These are phyloP conservation scores for Aphelinus atriplicis DNA, from an alignment of 1,140 invertebrate genomes.

Conservation along the genomic window DNA sequence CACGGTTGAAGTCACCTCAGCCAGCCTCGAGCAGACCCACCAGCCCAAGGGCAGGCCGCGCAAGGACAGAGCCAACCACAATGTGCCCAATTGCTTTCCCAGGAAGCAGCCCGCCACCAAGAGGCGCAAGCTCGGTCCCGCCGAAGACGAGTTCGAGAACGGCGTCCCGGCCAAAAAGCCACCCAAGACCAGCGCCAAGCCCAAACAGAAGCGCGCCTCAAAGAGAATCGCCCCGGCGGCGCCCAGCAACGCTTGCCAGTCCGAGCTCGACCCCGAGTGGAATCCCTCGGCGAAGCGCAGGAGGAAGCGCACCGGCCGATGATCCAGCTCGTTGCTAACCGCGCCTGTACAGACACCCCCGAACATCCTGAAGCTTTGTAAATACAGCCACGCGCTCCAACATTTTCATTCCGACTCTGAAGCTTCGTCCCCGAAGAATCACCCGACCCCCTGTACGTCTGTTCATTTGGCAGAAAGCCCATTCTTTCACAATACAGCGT, in stretches of 20 bases:
- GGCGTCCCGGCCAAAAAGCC: slow-evolving; percentile 10
- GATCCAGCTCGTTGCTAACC: slow-evolving; percentile 43
- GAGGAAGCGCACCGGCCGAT: slow-evolving; percentile 58
- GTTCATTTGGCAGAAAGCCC: slow-evolving; percentile 6
- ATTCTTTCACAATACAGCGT: slow-evolving; percentile 26
- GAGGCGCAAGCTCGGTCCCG: neutral
- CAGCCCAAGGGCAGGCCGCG: neutral
- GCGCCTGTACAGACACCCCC: no score
- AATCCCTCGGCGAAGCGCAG: slow-evolving; percentile 54
- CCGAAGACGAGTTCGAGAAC: slow-evolving; percentile 10
- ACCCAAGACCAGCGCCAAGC: neutral
- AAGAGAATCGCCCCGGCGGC: slow-evolving; percentile 59
- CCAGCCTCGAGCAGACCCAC: neutral
- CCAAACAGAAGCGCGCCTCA: slow-evolving; percentile 50
- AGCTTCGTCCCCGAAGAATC: no score
- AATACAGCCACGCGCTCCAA: no score
- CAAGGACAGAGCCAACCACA: slow-evolving; percentile 18
- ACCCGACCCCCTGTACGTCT: neutral
- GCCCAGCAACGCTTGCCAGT: slow-evolving; percentile 53
- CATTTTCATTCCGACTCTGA: no score
- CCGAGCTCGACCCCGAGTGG: slow-evolving; percentile 57
- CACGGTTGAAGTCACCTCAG: slow-evolving; percentile 17
- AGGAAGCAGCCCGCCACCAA: slow-evolving; percentile 2
- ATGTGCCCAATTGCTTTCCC: slow-evolving; percentile 19
- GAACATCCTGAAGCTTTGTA: no score